Conservation (phyloP, 2,113 vertebrate genomes). For the Ictalurus furcatus region DNA sequence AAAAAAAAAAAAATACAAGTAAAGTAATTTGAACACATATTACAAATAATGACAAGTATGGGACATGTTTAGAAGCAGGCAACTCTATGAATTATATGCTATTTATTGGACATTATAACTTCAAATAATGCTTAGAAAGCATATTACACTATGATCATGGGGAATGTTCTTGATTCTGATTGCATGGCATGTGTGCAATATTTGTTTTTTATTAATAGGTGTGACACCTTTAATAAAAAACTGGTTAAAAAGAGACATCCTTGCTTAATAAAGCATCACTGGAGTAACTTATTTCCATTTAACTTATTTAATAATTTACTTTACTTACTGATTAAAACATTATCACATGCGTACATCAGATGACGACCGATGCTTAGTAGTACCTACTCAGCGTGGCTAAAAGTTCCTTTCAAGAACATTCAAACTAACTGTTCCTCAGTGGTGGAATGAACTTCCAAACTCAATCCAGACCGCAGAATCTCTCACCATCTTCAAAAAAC, state of each 20-base stretch:
- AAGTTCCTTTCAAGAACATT: no score
- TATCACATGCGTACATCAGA: no score
- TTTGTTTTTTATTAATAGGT: neutral
- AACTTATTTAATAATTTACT: neutral
- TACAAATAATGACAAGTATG: neutral
- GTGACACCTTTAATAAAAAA: neutral
- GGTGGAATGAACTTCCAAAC: no score
- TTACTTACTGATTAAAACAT: neutral
- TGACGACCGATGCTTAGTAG: no score
- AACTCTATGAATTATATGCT: neutral
- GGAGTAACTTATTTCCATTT: neutral
- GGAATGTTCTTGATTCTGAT: neutral
- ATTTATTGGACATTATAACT: neutral
- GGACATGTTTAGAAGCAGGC: neutral
- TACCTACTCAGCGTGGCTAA: no score
- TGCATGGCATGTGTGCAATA: neutral
- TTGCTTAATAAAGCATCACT: neutral
- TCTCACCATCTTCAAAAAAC: no score
- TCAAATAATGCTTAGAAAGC: neutral
- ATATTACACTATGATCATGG: neutral
- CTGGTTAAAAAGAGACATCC: neutral
- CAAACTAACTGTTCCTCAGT: no score
- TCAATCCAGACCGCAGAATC: no score
- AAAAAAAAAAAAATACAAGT: neutral
- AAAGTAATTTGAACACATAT: neutral